Base-by-base conservation (phyloP, 2,113 vertebrate genomes). In the Rhabdomys dilectus region DNA sequence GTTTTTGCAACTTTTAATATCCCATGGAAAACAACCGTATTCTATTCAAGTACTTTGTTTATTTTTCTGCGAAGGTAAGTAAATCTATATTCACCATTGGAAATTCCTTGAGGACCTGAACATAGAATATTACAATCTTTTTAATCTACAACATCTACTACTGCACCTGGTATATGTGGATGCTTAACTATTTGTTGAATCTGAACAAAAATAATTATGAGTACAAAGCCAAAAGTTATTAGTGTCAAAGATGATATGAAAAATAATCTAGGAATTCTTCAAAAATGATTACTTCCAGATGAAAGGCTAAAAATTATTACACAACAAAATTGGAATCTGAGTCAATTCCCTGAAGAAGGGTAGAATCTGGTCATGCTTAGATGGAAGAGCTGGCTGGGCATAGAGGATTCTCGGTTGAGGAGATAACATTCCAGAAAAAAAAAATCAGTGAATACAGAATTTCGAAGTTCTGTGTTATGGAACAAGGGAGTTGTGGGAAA, bases 291-390 rank as follows among this genome's bases (percentile, higher is more conserved):
- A 39, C 21, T 94, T 96, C 73, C 66, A 96, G 75, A 34, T 94
- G 80, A 45, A 94, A 77, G 90, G 42, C 21, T 76, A 70, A 90
- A 39, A 91, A 93, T 53, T 76, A 90, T 70, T 96, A 92, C 7
- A 56, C 21, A 62, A 81, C 66, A 94, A 92, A 92, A 45, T 53
- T 76, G 58, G 34, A 86, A 97, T 94, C 80, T 81, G n/a, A 90
- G 48, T 22, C 56, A 94, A 90, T 89, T 56, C 66, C 29, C 85
- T 94, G 39, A 70, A 70, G 24, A 60, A 91, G 81, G 87, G 34
- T 90, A 94, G 48, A 87, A 60, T 75, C 58, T 87, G 89, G 48
- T 89, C 48, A 62, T 76, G 39, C 39, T 34, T 89, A 36, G 45
- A 48, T 42, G 34, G 39, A 89, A 34, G 45, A 85, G 31, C 78